Base-by-base conservation (phyloP, 2,797 vertebrate species). In the Pseudopleuronectes americanus region DNA sequence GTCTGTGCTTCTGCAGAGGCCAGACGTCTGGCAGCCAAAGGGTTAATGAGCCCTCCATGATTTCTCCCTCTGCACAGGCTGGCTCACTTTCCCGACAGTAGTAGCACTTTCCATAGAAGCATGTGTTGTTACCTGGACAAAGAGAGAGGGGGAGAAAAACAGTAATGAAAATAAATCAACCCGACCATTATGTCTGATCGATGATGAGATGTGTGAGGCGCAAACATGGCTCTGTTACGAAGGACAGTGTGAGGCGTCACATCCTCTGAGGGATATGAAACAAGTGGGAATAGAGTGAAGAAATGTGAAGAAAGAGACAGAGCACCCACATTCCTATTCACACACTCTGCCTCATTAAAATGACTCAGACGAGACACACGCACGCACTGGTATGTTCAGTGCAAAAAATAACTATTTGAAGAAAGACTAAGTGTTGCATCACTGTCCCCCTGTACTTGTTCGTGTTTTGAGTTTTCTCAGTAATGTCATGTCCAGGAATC, bases 31-130 rank as follows among this genome's bases (percentile, higher is more conserved):
- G 97, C 21, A 99, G 95, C 98, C 98, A 99, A 13, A 99, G 94
- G 0, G 97, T 99, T 63, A 99, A 88, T 0, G 97, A 97, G 0
- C 98, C 98, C 87, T 99, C 97, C 97, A 99, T 99, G 12, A 93
- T 69, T 77, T 99, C 97, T 3, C 95, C 96, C 0, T 97, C 96
- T 0, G 97, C 98, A 90, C 98, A 99, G 0, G 98, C 98, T 1
- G 98, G 97, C 87, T 99, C 98, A 2, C 95, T 98, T 80, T 99
- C 97, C 47, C 97, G 95, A 80, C 98, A 99, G 83, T 99, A 99
- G 77, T 99, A 99, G 87, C 98, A 99, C 90, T 99, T 99, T 38
- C 98, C 98, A 52, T 99, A 99, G 94, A 99, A 99, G 75, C 98
- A 99, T 0, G 96, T 97, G 80, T 97, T 98, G 78, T 99, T 99